Percentiles rank a stretch among this genome's conserved stretches.
phyloP scores from a whole-genome alignment of 1,140 invertebrate species.

The Ctenoplectra terminalis region DNA sequence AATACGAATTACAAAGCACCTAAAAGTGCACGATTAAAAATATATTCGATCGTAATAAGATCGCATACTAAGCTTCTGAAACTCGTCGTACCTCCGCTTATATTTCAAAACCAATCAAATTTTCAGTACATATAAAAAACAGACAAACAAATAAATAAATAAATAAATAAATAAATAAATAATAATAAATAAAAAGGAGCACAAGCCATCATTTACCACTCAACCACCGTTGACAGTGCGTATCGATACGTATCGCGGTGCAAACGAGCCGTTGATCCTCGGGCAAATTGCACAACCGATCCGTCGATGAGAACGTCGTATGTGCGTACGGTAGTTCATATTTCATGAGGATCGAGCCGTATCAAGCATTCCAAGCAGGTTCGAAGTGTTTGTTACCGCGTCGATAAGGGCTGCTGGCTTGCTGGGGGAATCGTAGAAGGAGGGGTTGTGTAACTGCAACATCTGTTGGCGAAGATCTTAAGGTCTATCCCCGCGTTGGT shows the following conservation, averaged over 20 bases:
- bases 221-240: slow-evolving; percentile 29
- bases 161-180: too few species aligned
- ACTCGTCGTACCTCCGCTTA: too few species aligned
- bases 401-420: slow-evolving; percentile 59
- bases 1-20: too few species aligned
- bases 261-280: slow-evolving; percentile 38
- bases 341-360: slow-evolving; percentile 72
- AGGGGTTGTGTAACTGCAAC: slow-evolving; percentile 67
- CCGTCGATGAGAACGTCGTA: slow-evolving; percentile 33
- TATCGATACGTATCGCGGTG: neutral
- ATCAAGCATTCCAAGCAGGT: slow-evolving; percentile 71
- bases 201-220: neutral
- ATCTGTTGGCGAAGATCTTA: slow-evolving; percentile 65
- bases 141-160: too few species aligned
- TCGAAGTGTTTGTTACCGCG: slow-evolving; percentile 68
- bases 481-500: slow-evolving; percentile 51
- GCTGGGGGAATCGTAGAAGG: slow-evolving; percentile 23
- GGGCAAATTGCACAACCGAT: slow-evolving; percentile 57
- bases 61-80: too few species aligned
- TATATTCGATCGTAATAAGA: too few species aligned
- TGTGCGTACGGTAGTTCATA: slow-evolving; percentile 67
- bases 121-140: neutral
- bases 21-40: too few species aligned
- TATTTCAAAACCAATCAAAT: too few species aligned
- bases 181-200: too few species aligned